phyloP scores from a whole-genome alignment of 2,113 vertebrate genomes.

The Passer domesticus region DNA sequence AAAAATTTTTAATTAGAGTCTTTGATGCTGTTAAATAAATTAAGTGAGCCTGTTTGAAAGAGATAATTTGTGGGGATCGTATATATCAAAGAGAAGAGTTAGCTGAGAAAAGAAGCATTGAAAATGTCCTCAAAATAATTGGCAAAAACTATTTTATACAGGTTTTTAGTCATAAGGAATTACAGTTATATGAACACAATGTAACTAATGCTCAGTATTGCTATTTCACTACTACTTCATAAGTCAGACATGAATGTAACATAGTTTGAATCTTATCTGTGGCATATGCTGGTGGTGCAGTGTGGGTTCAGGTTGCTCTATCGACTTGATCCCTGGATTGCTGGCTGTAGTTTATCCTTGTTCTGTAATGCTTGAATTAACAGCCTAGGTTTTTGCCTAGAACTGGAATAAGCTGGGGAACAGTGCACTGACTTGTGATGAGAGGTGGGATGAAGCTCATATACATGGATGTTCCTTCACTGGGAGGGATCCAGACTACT shows the following conservation, averaged over 20 bases:
- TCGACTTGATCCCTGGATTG: background rate
- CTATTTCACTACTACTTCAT: background rate
- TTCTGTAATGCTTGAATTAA: background rate
- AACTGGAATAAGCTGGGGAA: background rate
- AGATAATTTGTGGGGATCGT: background rate
- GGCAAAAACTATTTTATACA: background rate
- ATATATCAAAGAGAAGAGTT: background rate
- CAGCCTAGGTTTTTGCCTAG: background rate
- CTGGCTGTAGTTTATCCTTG: background rate
- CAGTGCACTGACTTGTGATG: background rate
- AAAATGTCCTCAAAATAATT: background rate
- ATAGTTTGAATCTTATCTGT: background rate
- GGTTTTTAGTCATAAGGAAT: conserved; percentile 22
- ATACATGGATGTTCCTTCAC: background rate
- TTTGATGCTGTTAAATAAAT: conserved; percentile 40
- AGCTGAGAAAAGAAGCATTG: background rate
- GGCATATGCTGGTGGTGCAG: fast-evolving
- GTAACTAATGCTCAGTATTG: background rate
- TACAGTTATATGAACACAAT: background rate
- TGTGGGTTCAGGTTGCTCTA: background rate
- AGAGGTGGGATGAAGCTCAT: background rate
- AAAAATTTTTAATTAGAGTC: background rate
- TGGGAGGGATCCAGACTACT: background rate
- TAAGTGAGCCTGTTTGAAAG: conserved; percentile 5
- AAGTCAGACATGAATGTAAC: background rate